Base-by-base conservation (phyloP, 1,140 invertebrate species). In the Pogonomyrmex barbatus region DNA sequence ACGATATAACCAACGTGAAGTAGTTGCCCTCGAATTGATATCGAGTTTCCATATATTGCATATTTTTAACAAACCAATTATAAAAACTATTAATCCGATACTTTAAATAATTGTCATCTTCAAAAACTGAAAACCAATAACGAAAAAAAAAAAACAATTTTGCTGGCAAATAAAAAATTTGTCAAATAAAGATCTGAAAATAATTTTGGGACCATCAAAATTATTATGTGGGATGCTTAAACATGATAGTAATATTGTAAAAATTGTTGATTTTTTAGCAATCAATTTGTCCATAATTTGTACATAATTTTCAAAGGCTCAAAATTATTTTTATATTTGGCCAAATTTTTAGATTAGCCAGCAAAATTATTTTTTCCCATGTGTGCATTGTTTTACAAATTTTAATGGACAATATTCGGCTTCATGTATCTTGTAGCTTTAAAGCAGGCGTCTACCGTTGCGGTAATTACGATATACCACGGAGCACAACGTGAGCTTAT, bases 1-100 rank as follows among this genome's bases (percentile, higher is more conserved):
- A 70, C 54, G 63, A 65, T 60, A 56, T 67, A 76, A 84, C 56
- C n/a, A 63, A 50, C 36, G 56, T 47, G 76, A 85, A 77, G 47
- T 68, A 45, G 33, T 81, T 84, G 58, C 33, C 39, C 84, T 62
- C 24, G 8, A 17, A 68, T 68, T 42, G 45, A 39, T 86, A 67
- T 45, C 52, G 42, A 58, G n/a, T 45, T 76, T 60, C 6, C 8
- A 9, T 24, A 24, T 24, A 24, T 42, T 5, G 2, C 52, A 10
- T 9, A 2, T n/a, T 33, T 24, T 60, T 5, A 9, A 67, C 24
- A n/a, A 56, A 68, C 54, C 24, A 58, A 14, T 30, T 42, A 14
- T 39, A 52, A 30, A 10, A 54, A 45, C 3, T 6, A 47, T 24
- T 36, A n/a, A 60, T n/a, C 2, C 14, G 8, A 52, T 24, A 36